Percentiles rank a stretch among this genome's conserved stretches.
These are phyloP conservation scores for Brassicogethes aeneus DNA, from an alignment of 2,888 invertebrate species.

Conservation along the genomic window DNA sequence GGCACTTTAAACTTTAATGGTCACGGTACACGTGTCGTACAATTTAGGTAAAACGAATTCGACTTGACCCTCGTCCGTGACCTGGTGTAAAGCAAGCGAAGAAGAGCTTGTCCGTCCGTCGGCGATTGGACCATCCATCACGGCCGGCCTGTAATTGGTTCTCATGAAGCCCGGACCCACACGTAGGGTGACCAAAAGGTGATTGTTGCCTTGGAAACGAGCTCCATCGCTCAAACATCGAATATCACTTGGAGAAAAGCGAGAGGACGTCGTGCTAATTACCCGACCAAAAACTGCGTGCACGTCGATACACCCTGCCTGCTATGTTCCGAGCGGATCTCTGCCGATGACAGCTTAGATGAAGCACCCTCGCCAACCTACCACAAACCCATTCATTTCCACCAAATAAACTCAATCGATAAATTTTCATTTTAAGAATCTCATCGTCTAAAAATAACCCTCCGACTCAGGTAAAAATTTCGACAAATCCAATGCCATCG, in stretches of 20 bases:
- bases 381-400: conserved; percentile 16
- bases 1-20: too few relatives aligned
- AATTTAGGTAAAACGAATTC: too few relatives aligned
- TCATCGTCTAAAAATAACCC: too few relatives aligned
- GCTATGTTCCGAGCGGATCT: too few relatives aligned
- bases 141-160: conserved; percentile 45
- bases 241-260: conserved; percentile 22
- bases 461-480: too few relatives aligned
- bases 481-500: too few relatives aligned
- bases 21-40: too few relatives aligned
- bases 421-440: too few relatives aligned
- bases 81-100: conserved; percentile 25
- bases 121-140: conserved; percentile 54
- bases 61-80: conserved; percentile 32
- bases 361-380: conserved; percentile 25
- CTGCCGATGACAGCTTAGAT: conserved; percentile 28
- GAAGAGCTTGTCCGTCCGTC: conserved; percentile 45
- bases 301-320: too few relatives aligned
- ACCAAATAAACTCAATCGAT: too few relatives aligned
- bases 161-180: conserved; percentile 39
- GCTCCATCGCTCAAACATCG: conserved; percentile 26
- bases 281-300: too few relatives aligned
- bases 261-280: neutral
- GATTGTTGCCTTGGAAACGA: conserved; percentile 40
- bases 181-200: conserved; percentile 33